phyloP scores from a whole-genome alignment of 2,888 invertebrate genomes.

The Cataglyphis cursor region DNA sequence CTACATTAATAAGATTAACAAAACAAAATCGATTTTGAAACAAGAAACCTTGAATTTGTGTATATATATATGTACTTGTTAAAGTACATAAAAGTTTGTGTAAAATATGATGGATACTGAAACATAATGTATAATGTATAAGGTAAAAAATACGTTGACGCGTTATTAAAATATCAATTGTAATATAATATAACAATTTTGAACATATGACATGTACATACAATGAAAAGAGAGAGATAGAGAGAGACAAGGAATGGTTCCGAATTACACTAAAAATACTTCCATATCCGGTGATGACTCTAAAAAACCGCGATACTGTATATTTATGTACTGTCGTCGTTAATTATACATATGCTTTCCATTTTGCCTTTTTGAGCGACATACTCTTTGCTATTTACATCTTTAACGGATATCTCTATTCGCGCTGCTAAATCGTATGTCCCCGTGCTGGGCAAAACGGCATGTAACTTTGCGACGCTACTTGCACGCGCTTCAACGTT shows the following conservation, averaged over 20 bases:
- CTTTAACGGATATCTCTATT: slow-evolving; percentile 87
- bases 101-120: slow-evolving; percentile 16
- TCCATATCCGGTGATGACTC: slow-evolving; percentile 55
- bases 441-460: slow-evolving; percentile 90
- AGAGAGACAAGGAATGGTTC: slow-evolving; percentile 64
- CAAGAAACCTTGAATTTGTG: not conserved
- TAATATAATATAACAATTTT: slow-evolving; percentile 48
- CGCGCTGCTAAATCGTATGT: slow-evolving; percentile 90
- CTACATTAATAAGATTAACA: not conserved
- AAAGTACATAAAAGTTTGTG: not conserved
- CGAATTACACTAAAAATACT: slow-evolving; percentile 63
- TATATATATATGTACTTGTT: not conserved
- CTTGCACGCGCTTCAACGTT: slow-evolving; percentile 87
- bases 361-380: slow-evolving; percentile 83
- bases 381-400: slow-evolving; percentile 80
- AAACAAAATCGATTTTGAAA: not conserved
- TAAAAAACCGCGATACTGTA: slow-evolving; percentile 18
- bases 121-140: slow-evolving; percentile 24
- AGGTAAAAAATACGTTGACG: slow-evolving; percentile 43
- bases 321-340: slow-evolving; percentile 70
- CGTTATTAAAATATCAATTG: slow-evolving; percentile 48
- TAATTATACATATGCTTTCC: slow-evolving; percentile 84
- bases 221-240: slow-evolving; percentile 28
- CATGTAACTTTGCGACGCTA: slow-evolving; percentile 89
- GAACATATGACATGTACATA: slow-evolving; percentile 61